Evolutionary conservation across 2,888 invertebrate species (phyloP).

Genomic region (Pammene aurita): DNA sequence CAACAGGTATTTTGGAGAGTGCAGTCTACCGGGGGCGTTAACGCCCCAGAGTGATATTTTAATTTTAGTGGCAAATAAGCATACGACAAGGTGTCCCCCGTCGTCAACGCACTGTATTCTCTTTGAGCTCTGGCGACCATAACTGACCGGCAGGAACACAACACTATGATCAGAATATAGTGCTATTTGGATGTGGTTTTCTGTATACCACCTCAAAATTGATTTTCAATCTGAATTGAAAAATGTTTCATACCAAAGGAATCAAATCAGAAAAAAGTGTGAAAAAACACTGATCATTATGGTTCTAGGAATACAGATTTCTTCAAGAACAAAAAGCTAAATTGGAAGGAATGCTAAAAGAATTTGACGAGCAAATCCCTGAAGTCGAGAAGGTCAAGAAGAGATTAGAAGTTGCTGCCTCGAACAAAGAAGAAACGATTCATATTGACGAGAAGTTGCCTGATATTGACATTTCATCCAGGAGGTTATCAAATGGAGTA

Average conservation of each 20-base stretch:
- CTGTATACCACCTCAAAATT: too few relatives aligned
- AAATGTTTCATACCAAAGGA: too few relatives aligned
- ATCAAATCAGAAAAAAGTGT: too few relatives aligned
- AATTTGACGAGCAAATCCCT: slow-evolving; percentile 57
- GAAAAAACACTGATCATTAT: too few relatives aligned
- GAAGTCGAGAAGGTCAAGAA: slow-evolving; percentile 60
- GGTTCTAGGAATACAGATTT: slow-evolving; percentile 65
- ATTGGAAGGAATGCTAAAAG: slow-evolving; percentile 61
- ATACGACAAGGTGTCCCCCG: too few relatives aligned
- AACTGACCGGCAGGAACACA: too few relatives aligned
- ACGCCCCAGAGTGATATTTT: slow-evolving; percentile 62
- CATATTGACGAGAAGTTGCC: slow-evolving; percentile 62
- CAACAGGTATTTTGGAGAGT: slow-evolving; percentile 52
- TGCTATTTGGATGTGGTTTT: too few relatives aligned
- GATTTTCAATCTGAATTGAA: too few relatives aligned
- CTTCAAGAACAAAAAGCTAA: slow-evolving; percentile 65
- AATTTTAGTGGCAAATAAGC: too few relatives aligned
- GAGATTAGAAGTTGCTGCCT: slow-evolving; percentile 61
- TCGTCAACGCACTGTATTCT: too few relatives aligned
- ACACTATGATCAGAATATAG: too few relatives aligned
- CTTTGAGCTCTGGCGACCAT: too few relatives aligned
- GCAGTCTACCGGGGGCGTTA: slow-evolving; percentile 64
- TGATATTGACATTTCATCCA: slow-evolving; percentile 47
- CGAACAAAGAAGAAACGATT: slow-evolving; percentile 63
- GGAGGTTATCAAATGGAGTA: slow-evolving; percentile 46